phyloP scores from a whole-genome alignment of 2,113 vertebrate species.

The Phaethornis superciliosus region DNA sequence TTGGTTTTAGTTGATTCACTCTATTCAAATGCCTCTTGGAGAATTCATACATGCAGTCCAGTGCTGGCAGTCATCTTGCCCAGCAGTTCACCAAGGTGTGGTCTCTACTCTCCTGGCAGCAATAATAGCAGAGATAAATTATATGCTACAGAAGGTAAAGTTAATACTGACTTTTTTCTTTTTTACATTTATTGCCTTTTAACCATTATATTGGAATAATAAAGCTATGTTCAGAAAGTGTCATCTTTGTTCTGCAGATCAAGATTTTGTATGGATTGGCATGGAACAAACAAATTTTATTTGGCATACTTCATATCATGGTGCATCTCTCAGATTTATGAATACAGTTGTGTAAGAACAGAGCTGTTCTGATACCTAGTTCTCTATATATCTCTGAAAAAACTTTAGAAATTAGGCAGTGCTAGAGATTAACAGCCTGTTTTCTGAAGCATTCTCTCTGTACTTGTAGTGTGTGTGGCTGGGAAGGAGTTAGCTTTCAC shows the following conservation, averaged over 20 bases:
- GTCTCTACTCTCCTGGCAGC: constrained; percentile 87
- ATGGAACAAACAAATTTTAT: neutral
- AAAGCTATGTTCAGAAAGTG: neutral
- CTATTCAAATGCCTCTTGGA: constrained; percentile 76
- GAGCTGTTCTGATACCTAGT: neutral
- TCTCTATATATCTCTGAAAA: neutral
- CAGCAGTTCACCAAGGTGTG: constrained; percentile 75
- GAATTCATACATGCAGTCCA: constrained; percentile 83
- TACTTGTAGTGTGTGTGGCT: neutral
- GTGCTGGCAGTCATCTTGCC: constrained; percentile 58
- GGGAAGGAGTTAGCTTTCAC: neutral
- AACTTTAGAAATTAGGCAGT: neutral
- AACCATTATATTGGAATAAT: neutral
- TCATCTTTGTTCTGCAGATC: neutral
- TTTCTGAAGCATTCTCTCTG: neutral
- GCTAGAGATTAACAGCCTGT: fast-evolving
- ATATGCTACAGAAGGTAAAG: constrained; percentile 84
- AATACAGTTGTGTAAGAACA: neutral
- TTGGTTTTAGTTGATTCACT: constrained; percentile 80
- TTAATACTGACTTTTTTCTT: neutral
- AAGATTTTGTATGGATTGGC: neutral
- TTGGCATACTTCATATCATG: neutral
- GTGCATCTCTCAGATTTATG: neutral
- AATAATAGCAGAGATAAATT: constrained; percentile 84
- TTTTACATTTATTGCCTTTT: neutral